These are phyloP conservation scores for Eira barbara DNA, from an alignment of 2,113 vertebrate genomes.

Conservation along the genomic window DNA sequence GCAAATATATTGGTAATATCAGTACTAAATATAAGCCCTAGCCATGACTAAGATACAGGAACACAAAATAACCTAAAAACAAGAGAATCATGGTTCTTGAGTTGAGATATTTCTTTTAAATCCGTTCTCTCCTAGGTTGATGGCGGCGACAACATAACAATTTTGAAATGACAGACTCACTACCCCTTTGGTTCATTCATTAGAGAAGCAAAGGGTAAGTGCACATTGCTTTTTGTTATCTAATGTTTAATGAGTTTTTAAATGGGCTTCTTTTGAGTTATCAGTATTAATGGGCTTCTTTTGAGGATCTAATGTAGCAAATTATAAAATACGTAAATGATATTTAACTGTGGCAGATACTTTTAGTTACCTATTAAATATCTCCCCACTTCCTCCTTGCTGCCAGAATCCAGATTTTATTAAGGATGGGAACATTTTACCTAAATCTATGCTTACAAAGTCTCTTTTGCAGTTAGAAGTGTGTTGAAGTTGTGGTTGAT, in stretches of 20 bases:
- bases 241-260: neutral
- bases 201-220: neutral
- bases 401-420: neutral
- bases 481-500: neutral
- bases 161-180: neutral
- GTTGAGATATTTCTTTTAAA: neutral
- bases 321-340: neutral
- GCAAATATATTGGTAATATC: neutral
- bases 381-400: neutral
- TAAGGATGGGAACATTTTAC: neutral
- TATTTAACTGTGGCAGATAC: neutral
- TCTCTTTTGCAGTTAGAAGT: neutral
- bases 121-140: neutral
- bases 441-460: neutral
- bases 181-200: neutral
- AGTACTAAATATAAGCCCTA: neutral
- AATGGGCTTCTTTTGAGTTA: neutral
- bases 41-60: neutral
- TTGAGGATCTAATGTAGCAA: neutral
- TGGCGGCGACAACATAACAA: neutral
- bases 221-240: neutral
- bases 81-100: neutral
- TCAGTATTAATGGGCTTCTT: neutral
- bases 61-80: slow-evolving; percentile 22
- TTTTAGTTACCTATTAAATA: neutral